Conservation (phyloP, 2,113 vertebrate species). For the Piprites chloris region DNA sequence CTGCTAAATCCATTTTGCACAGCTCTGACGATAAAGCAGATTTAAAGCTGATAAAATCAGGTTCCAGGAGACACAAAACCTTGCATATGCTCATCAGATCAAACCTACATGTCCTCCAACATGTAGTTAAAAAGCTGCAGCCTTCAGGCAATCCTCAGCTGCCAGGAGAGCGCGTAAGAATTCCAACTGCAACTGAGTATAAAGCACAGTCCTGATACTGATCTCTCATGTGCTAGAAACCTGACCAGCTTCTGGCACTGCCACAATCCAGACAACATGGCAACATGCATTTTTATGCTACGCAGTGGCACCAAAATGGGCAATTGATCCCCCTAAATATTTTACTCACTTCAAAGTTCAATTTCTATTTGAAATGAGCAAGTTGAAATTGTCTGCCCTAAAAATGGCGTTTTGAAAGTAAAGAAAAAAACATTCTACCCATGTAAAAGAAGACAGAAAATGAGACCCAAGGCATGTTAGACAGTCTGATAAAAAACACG, state of each 20-base stretch:
- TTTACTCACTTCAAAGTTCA: not conserved
- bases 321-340: not conserved
- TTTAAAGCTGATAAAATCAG: not conserved
- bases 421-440: not conserved
- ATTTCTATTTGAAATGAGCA: not conserved
- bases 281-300: not conserved
- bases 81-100: not conserved
- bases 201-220: not conserved
- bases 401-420: not conserved
- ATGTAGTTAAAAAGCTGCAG: not conserved
- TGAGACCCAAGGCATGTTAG: not conserved
- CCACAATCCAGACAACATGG: not conserved
- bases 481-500: slow-evolving; percentile 29
- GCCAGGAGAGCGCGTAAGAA: not conserved
- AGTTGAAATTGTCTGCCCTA: not conserved
- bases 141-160: not conserved
- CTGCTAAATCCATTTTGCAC: slow-evolving; percentile 10
- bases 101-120: not conserved
- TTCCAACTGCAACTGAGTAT: not conserved
- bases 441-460: not conserved
- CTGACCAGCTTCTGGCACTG: not conserved
- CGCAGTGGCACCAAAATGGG: not conserved
- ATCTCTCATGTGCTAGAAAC: not conserved
- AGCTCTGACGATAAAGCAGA: not conserved
- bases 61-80: not conserved